Evolutionary conservation across 2,888 invertebrate genomes (phyloP), one percentile per base, ranked within the genome.

Genomic region (Malthinus flaveolus): DNA sequence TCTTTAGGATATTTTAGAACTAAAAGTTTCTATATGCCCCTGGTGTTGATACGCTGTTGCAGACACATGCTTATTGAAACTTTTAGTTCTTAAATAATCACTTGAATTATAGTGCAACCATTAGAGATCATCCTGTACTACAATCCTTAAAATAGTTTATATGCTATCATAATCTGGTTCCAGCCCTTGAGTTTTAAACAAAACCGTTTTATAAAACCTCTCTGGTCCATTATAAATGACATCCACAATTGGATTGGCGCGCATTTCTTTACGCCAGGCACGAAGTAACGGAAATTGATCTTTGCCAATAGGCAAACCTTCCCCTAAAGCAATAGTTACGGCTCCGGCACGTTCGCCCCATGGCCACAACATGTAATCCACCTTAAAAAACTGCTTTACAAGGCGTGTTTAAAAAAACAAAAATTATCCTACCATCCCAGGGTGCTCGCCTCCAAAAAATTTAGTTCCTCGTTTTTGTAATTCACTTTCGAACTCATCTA

Each of bases 341-440:
- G 62, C 53, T 3, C 70, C 23, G 8, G 47, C 48, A 23, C 75
- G 60, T 65, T 75, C 75, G 12, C 68, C 75, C 73, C 73, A 76
- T 9, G 77, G 77, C 77, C 77, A 77, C 36, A 77, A 33, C 73
- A 75, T 73, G 49, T 71, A 77, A 66, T 77, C 76, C 10, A 54
- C 54, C 47, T 15, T 36, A 23, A 23, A 34, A n/a, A n/a, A n/a
- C n/a, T n/a, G n/a, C n/a, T n/a, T n/a, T n/a, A n/a, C n/a, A n/a
- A n/a, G n/a, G n/a, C n/a, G n/a, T n/a, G n/a, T n/a, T n/a, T 46
- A 48, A 44, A 47, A 12, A 32, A 46, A 52, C 9, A 33, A 12
- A 32, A 33, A 32, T 8, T n/a, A 8, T 11, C n/a, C 45, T 56
- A 76, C 75, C 76, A 77, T 76, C 45, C 71, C 70, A 6, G 76